Evolutionary conservation across 2,113 vertebrate species (phyloP), one percentile per base, ranked within the genome.

Genomic region (Pteruthius melanotis): DNA sequence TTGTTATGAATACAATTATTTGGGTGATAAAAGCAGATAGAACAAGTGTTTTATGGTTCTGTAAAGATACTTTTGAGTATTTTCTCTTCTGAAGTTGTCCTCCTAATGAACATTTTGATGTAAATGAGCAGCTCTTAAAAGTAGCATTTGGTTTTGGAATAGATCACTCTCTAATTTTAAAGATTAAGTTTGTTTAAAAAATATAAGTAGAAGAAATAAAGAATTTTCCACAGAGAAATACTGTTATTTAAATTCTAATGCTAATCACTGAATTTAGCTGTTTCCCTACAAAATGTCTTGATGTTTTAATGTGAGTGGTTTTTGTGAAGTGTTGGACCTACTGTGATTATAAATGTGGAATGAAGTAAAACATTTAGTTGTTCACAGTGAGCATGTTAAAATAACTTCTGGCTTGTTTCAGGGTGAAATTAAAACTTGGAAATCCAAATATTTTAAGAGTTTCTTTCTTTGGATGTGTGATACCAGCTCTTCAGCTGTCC

Each of bases 1-100:
- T 98, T 97, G 92, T 98, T 98, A 93, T 93, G 97, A 98, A 97
- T 98, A 95, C 91, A 98, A 90, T 98, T 98, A 98, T 97, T 97
- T 95, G 86, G 81, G 95, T 98, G 96, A 97, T 98, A 97, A 97
- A 97, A 98, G 87, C 91, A 76, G 59, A 95, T 94, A 91, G 60
- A 93, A 94, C 82, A 94, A 91, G 76, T 96, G 66, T 88, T 79
- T 96, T 81, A 82, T 94, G 61, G 61, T 66, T 95, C 78, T 90
- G 27, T 83, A 91, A 92, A 71, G 42, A 74, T 94, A 61, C 70
- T 93, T 82, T 37, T 79, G 91, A 84, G 81, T 72, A 59, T 90
- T 96, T 94, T 87, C 37, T 88, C 11, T 45, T 60, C 61, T 54
- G 47, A 61, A 87, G 40, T 92, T 94, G 91, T 94, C 42, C 9